Evolutionary conservation across 1,140 invertebrate species (phyloP).

Genomic region (Planococcus citri): DNA sequence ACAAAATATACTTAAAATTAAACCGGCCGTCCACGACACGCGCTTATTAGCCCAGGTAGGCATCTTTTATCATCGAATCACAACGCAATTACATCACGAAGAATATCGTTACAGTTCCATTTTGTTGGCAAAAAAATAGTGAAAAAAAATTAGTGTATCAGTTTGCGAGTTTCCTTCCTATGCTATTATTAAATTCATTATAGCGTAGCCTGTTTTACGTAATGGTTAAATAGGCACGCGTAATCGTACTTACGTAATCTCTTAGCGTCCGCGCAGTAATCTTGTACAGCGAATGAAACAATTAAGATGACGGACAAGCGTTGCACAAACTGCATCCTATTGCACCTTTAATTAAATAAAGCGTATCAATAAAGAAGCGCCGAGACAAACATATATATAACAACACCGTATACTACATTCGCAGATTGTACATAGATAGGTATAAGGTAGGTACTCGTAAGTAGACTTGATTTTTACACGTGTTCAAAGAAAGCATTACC

Average conservation of each 20-base stretch:
- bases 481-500: too few relatives aligned
- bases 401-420: too few relatives aligned
- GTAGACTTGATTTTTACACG: too few relatives aligned
- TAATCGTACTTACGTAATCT: constrained; percentile 10
- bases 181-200: constrained; percentile 12
- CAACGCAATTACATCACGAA: too few relatives aligned
- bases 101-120: neutral
- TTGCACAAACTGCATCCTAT: constrained; percentile 11
- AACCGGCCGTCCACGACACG: neutral
- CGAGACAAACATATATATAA: too few relatives aligned
- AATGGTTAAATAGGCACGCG: constrained; percentile 1
- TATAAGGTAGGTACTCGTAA: too few relatives aligned
- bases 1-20: too few relatives aligned
- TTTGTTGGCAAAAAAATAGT: neutral
- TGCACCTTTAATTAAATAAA: neutral
- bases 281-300: neutral
- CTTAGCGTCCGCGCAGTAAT: constrained; percentile 6
- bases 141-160: neutral
- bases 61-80: too few relatives aligned
- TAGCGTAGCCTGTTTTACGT: constrained; percentile 1
- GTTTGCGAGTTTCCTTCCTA: neutral
- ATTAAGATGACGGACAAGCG: constrained; percentile 9
- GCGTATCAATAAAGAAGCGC: neutral
- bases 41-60: too few relatives aligned
- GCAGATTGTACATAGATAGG: too few relatives aligned